phyloP scores from a whole-genome alignment of 2,888 invertebrate genomes.

The Cremastinae sp. region DNA sequence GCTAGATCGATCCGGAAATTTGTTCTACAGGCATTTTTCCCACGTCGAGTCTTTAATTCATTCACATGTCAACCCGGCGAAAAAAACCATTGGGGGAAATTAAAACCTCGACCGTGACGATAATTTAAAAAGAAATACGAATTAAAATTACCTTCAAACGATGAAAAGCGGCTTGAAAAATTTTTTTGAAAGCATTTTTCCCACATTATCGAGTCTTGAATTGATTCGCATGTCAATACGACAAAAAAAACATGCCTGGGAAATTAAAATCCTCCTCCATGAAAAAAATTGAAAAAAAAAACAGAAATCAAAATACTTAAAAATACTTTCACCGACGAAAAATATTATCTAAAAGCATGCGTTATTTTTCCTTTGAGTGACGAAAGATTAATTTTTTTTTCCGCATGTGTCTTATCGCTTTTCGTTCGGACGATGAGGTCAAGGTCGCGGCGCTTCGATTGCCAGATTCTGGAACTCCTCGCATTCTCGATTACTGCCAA shows the following conservation, averaged over 20 bases:
- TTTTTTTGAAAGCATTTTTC: not conserved
- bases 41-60: constrained; percentile 1
- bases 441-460: constrained; percentile 43
- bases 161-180: constrained; percentile 3
- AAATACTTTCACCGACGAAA: too few species aligned
- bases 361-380: not conserved
- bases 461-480: constrained; percentile 5
- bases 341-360: too few species aligned
- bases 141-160: too few species aligned
- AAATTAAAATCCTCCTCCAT: too few species aligned
- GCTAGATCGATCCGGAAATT: constrained; percentile 8
- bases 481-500: not conserved
- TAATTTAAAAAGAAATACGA: too few species aligned
- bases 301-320: too few species aligned
- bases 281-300: too few species aligned
- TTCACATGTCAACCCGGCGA: too few species aligned
- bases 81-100: too few species aligned
- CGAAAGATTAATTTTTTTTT: not conserved
- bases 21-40: not conserved
- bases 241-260: too few species aligned
- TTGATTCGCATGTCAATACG: not conserved
- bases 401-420: constrained; percentile 18
- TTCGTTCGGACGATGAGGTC: constrained; percentile 25
- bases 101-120: too few species aligned
- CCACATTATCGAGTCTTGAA: not conserved